Conservation (phyloP, 2,888 invertebrate species). For the Ariolimax columbianus region DNA sequence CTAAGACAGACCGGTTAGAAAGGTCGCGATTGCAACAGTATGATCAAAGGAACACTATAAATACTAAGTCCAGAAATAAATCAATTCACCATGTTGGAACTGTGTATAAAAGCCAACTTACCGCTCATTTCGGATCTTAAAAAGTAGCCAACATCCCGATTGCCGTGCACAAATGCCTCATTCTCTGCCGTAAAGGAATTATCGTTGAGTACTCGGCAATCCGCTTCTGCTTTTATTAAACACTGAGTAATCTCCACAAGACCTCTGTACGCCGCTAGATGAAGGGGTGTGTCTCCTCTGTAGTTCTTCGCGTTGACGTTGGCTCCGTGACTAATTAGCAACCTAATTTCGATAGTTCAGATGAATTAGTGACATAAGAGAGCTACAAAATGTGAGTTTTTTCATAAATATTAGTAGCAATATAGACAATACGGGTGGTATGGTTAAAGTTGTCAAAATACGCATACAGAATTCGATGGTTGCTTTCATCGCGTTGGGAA, state of each 20-base stretch:
- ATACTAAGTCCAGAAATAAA: too few species aligned
- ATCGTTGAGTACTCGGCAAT: constrained; percentile 60
- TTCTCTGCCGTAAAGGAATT: constrained; percentile 63
- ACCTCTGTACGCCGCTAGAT: constrained; percentile 66
- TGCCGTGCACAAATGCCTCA: constrained; percentile 62
- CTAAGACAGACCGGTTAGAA: too few species aligned
- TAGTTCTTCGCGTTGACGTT: constrained; percentile 62
- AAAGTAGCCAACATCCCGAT: constrained; percentile 42
- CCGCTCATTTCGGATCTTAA: neutral
- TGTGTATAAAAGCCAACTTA: neutral
- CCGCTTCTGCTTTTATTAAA: constrained; percentile 58
- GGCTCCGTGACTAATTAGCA: constrained; percentile 53
- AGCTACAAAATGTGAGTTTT: neutral
- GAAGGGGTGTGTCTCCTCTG: constrained; percentile 69
- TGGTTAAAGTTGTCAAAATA: too few species aligned
- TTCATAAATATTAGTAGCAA: too few species aligned
- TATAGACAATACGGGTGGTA: too few species aligned
- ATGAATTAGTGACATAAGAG: neutral
- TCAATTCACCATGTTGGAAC: neutral
- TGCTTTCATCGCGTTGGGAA: too few species aligned
- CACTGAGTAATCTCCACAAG: constrained; percentile 60
- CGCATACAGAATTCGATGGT: too few species aligned
- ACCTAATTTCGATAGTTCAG: neutral
- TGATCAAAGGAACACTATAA: too few species aligned
- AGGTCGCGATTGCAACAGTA: too few species aligned